Base-by-base conservation (phyloP, 2,888 invertebrate genomes). In the Erebia palarica region DNA sequence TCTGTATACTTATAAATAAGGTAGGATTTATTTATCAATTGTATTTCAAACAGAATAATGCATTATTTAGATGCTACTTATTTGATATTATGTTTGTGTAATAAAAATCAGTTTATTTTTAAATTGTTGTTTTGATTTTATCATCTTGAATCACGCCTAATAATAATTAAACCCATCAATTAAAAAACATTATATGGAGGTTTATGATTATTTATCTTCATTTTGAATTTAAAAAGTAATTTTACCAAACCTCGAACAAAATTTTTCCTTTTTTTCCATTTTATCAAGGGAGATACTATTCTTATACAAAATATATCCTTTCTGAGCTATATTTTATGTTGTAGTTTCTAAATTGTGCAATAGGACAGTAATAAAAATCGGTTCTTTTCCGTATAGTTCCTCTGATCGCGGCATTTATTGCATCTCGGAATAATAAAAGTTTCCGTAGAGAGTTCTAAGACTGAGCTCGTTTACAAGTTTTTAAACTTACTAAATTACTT, bases 371-470 rank as follows among this genome's bases (percentile, higher is more conserved):
- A 80, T 82, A 80, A 79, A 84, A 84, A 86, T 86, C 84, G 85
- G 83, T 86, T 82, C 84, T 83, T 86, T 83, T 83, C 82, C 81
- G 82, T 81, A 81, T 76, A 79, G 82, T 81, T 84, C 82, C 79
- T 85, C 83, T 86, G 86, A 88, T 89, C 88, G 86, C 83, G 80
- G 86, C 90, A 89, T 90, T 91, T 90, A 91, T 90, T 88, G 90
- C 89, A 84, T 84, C 84, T 82, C 80, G 82, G 85, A 86, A 88
- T 85, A 84, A 88, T 84, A 79, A 84, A 90, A 91, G 86, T 90
- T 90, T 90, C 86, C 81, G 81, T 80, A 81, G 78, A 78, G 82
- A 84, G 78, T 80, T 81, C 78, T 76, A 82, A 84, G 85, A 88
- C 87, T 85, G 84, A 69, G 70, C 87, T 88, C 86, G 88, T 86